Base-by-base conservation (phyloP, 1,140 invertebrate genomes). In the Pseudomyrmex flavicornis region DNA sequence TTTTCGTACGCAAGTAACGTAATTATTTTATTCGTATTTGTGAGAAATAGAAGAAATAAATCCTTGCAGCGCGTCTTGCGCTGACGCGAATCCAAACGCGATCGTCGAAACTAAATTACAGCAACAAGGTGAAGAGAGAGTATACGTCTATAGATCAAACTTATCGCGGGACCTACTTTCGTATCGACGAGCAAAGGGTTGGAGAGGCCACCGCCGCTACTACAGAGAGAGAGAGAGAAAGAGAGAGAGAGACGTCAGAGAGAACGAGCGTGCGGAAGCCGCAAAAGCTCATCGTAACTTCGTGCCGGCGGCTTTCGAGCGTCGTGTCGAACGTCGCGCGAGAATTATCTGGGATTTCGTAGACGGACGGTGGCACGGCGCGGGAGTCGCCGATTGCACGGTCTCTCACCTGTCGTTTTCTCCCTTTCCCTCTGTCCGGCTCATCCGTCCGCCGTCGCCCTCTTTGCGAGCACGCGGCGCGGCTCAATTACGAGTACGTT, bases 401-500 rank as follows among this genome's bases (percentile, higher is more conserved):
- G 56, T 73, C 46, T 72, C 86, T 87, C 75, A 87, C 82, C 86
- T 88, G 82, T 82, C 86, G 70, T 56, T 75, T 75, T 56, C 54
- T 66, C 73, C 4, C 2, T 35, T 5, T 7, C 0, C 35, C 5
- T 0, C 35, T 35, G 35, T 35, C 35, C 35, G 35, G 35, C 35
- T 35, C 5, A 35, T 35, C 35, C 35, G 35, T 35, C 0, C 52
- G 35, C 15, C n/a, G 50, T 2, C 35, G 8, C 35, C 20, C 86
- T 80, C 82, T 84, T 86, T 87, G 82, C 58, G 59, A 50, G n/a
- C 1, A 48, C 63, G 52, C 63, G 52, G 35, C 17, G 54, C 65
- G 76, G 80, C 70, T 85, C 86, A 88, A 88, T 88, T 87, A 87
- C 82, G 44, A 35, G 35, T 35, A 61, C 56, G 56, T 82, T 82